Conservation (phyloP, 2,797 vertebrate species). For the Mycteria americana region DNA sequence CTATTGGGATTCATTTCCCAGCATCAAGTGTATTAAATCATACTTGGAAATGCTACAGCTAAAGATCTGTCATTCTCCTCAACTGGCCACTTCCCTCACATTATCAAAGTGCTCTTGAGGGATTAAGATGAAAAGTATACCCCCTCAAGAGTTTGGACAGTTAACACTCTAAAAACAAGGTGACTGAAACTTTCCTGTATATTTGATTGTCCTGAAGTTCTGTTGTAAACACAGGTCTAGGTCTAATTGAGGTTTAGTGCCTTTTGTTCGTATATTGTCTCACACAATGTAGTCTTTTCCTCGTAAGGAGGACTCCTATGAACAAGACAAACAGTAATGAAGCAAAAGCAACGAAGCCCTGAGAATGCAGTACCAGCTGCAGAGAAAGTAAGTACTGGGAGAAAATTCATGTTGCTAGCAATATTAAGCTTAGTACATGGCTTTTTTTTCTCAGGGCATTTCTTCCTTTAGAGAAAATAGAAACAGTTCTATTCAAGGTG, state of each 20-base stretch:
- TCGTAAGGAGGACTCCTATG: neutral
- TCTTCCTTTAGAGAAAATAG: neutral
- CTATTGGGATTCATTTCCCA: neutral
- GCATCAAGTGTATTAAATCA: neutral
- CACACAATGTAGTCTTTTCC: neutral
- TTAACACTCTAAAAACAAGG: neutral
- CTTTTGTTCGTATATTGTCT: neutral
- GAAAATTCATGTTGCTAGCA: neutral
- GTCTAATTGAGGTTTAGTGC: neutral
- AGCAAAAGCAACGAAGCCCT: neutral
- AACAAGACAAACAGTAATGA: neutral
- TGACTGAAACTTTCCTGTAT: accelerated
- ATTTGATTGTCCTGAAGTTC: neutral
- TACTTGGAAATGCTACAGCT: neutral
- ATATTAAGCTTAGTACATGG: neutral
- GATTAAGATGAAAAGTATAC: neutral
- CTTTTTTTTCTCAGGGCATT: neutral
- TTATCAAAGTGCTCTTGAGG: neutral
- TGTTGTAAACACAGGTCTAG: neutral
- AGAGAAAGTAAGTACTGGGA: neutral
- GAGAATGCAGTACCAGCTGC: neutral
- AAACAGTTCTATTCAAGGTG: no score
- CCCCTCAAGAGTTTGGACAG: neutral
- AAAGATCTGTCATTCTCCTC: neutral
- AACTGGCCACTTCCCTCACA: neutral